Evolutionary conservation across 2,797 vertebrate species (phyloP).

Genomic region (Dendrocincla tyrannina): DNA sequence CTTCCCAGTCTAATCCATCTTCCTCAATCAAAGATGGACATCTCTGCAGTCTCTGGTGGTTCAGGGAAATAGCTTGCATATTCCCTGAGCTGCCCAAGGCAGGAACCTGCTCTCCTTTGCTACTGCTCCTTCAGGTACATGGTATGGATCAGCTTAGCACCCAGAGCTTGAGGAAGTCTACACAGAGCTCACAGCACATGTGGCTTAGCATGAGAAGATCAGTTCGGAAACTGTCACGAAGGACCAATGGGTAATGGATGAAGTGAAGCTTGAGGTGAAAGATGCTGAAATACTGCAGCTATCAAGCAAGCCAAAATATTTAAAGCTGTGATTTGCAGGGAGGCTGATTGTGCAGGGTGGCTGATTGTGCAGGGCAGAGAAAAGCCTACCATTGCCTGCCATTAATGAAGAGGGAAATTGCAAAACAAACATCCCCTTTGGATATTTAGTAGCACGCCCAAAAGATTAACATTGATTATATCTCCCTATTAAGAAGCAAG

Average conservation of each 20-base stretch:
- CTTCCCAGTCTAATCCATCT: background rate
- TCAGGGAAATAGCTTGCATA: background rate
- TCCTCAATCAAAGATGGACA: background rate
- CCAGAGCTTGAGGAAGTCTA: background rate
- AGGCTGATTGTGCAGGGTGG: background rate
- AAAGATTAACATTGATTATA: slow-evolving; percentile 52
- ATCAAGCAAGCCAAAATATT: slow-evolving; percentile 30
- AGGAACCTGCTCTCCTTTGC: background rate
- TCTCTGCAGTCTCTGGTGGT: background rate
- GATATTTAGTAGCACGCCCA: slow-evolving; percentile 21
- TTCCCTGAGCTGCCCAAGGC: background rate
- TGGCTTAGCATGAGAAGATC: background rate
- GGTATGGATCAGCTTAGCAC: background rate
- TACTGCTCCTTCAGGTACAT: background rate
- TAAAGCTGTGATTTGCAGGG: slow-evolving; percentile 8
- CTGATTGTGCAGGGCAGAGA: background rate
- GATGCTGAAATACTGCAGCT: background rate
- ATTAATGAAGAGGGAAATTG: slow-evolving; percentile 43
- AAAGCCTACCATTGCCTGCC: background rate
- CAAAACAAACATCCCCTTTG: slow-evolving; percentile 52
- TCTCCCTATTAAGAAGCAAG: slow-evolving; percentile 15
- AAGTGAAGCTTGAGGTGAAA: background rate
- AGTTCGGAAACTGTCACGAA: background rate
- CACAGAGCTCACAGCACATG: background rate
- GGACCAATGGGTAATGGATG: background rate